A percentile compares a stretch with the other conserved stretches of the same genome.
Evolutionary conservation across 2,888 invertebrate species (phyloP).

Genomic region (Drosophila recens): DNA sequence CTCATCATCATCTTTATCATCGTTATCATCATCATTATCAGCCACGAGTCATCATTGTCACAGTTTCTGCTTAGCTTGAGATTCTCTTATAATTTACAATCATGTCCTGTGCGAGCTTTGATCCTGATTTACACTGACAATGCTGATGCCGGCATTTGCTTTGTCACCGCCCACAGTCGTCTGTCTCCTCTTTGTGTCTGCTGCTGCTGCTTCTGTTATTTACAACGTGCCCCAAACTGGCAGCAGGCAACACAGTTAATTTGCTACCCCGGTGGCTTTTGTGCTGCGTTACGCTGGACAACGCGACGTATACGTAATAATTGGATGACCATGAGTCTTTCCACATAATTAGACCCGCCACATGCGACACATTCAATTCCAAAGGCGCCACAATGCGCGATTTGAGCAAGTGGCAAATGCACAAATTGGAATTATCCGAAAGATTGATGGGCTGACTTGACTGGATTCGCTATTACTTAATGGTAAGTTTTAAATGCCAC

Average conservation of each 20-base stretch:
- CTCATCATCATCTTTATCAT: constrained; percentile 25
- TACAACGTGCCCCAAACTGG: constrained; percentile 56
- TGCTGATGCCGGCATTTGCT: constrained; percentile 75
- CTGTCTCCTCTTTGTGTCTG: constrained; percentile 47
- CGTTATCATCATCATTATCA: constrained; percentile 29
- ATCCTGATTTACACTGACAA: constrained; percentile 72
- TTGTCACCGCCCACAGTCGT: constrained; percentile 42
- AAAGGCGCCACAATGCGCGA: background rate
- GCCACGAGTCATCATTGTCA: constrained; percentile 52
- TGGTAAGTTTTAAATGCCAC: background rate
- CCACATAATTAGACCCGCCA: constrained; percentile 58
- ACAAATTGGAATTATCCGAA: background rate
- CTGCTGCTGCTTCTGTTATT: constrained; percentile 55
- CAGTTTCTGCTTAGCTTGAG: constrained; percentile 63
- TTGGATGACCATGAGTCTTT: constrained; percentile 44
- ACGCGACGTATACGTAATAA: constrained; percentile 63
- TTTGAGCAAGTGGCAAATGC: background rate
- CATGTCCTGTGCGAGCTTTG: constrained; percentile 67
- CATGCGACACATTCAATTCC: constrained; percentile 38
- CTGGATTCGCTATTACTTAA: background rate
- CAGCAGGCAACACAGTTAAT: constrained; percentile 57
- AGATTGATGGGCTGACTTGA: background rate
- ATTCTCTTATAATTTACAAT: constrained; percentile 73
- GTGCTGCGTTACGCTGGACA: constrained; percentile 28
- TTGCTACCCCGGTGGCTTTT: constrained; percentile 58